Evolutionary conservation across 1,140 invertebrate genomes (phyloP), one percentile per base, ranked within the genome.

Genomic region (Trypoxylus dichotomus): DNA sequence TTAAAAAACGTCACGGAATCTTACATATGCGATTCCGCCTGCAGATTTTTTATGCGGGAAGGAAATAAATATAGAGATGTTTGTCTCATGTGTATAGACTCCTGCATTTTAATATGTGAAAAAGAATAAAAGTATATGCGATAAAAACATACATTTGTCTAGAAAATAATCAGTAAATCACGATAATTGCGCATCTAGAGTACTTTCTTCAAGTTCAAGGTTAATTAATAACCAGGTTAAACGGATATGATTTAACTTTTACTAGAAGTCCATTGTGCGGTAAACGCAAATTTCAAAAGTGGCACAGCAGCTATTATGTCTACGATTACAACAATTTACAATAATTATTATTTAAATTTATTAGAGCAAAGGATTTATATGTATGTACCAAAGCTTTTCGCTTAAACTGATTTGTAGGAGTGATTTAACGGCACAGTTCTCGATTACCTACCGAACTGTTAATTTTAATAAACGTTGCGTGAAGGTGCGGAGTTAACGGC

Each of bases 231-330:
- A 63, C 25, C 19, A 24, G 60, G 60, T 24, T 63, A 63, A 24
- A 27, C 60, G 60, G 60, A 63, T 63, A 19, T 63, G 60, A 24
- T 63, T 63, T 63, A 63, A 63, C 60, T 63, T 63, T 63, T 63
- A 63, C 60, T 63, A 24, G 60, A 27, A 63, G 7, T 63, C 19
- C 21, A 19, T 63, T 5, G 13, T 58, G 47, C 47, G 47, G 7
- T 21, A 58, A 58, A 37, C 10, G 32, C 32, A 37, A 63, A 63
- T 63, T 24, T 63, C 19, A 24, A 63, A 63, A 63, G 60, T 63
- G 21, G 60, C n/a, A 27, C 60, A 19, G 21, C 21, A 7, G 10
- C 25, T 24, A 63, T 63, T 63, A 63, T 63, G 25, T 63, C 1
- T 63, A 19, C n/a, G 43, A 47, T 47, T 19, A 47, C 43, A 15